phyloP scores from a whole-genome alignment of 2,888 invertebrate species.

The Clistopyga incitator region DNA sequence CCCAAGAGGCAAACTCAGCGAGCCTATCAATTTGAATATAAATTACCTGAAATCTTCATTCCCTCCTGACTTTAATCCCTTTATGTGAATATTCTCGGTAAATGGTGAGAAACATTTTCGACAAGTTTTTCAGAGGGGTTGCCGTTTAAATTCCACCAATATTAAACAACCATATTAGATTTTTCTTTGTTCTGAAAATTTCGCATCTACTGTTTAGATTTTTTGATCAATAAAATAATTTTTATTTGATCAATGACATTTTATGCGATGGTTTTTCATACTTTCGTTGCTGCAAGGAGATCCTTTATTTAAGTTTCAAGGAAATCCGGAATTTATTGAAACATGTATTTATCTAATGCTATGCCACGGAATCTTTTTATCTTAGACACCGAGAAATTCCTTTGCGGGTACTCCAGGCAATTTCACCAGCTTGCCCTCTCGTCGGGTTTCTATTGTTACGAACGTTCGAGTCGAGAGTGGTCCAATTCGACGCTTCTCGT shows the following conservation, averaged over 20 bases:
- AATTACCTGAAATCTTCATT: conserved; percentile 57
- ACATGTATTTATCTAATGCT: neutral
- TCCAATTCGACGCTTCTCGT: conserved; percentile 49
- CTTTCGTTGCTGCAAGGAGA: too few relatives aligned
- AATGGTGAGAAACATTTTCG: neutral
- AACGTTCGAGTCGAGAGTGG: conserved; percentile 56
- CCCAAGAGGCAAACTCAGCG: conserved; percentile 9
- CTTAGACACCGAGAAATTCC: neutral
- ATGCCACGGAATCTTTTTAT: neutral
- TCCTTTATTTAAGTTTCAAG: too few relatives aligned
- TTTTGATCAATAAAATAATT: too few relatives aligned
- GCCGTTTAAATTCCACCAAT: neutral
- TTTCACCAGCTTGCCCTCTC: conserved; percentile 36
- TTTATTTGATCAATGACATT: too few relatives aligned
- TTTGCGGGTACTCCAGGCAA: conserved; percentile 34
- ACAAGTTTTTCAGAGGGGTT: neutral
- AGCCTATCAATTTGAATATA: conserved; percentile 60
- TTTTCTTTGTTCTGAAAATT: neutral
- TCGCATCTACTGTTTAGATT: neutral
- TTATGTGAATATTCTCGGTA: conserved; percentile 1
- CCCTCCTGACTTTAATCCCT: conserved; percentile 43
- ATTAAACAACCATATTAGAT: conserved; percentile 17
- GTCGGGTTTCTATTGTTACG: conserved; percentile 58
- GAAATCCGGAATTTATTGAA: neutral
- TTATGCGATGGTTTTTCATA: too few relatives aligned